Base-by-base conservation (phyloP, 2,888 invertebrate species). In the Melieria omissa region DNA sequence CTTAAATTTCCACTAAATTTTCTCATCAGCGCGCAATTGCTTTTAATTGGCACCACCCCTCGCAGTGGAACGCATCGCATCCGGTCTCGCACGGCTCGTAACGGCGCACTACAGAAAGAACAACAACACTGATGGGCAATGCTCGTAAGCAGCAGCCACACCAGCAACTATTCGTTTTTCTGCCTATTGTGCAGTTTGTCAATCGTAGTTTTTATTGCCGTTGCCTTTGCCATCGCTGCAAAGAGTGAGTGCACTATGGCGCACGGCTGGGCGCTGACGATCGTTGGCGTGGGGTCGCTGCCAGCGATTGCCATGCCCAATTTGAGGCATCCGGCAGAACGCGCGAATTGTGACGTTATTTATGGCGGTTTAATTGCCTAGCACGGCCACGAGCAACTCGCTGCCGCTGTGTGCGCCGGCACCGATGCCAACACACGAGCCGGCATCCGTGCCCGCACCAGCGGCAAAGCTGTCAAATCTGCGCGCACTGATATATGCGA, bases 1-100 rank as follows among this genome's bases (percentile, higher is more conserved):
- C 52, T 54, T 65, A 54, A 42, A 54, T 54, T 65, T 65, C 54
- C 54, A 65, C 54, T 54, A 65, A 54, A 54, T 65, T 65, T 54
- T 42, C 54, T 65, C 54, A 65, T 54, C 54, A 69, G 72, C 66
- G 73, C 66, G 72, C 77, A 78, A 77, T 76, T 77, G 74, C 55
- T 58, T 72, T 71, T 78, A 77, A 77, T 76, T 78, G 74, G 75
- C 73, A 74, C 73, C 77, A 75, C 76, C 78, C 75, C 73, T 67
- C 72, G 72, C 65, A 73, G 64, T 65, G 64, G 66, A 75, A 71
- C 70, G 73, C 66, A 73, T 72, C 54, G 71, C 72, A 76, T 76
- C 73, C 75, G 75, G 75, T 71, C 54, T 52, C 54, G 65, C 65
- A 29, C 57, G 41, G 54, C 14, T 29, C 29, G 29, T 29, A 29